Base-by-base conservation (phyloP, 1,140 invertebrate genomes). In the Diachasma alloeum region DNA sequence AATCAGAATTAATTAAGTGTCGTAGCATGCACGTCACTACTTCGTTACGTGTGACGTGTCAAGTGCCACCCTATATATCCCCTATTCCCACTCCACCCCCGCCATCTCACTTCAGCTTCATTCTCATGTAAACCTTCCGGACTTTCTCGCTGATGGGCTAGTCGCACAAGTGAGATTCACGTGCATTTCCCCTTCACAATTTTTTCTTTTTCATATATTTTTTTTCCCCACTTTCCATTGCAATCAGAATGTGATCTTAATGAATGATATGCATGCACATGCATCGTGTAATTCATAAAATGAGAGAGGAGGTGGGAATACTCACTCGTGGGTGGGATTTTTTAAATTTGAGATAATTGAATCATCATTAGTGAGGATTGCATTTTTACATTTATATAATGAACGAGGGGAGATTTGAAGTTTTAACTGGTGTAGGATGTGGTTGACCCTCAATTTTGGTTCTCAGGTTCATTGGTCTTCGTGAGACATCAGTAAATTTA, bases 1-100 rank as follows among this genome's bases (percentile, higher is more conserved):
- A 89, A 89, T 89, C 86, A 89, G 86, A 89, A 89, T 89, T 89
- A 88, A 89, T 89, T 87, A 88, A 89, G 85, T 89, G 82, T 85
- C 84, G 79, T 83, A 81, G 85, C 88, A 89, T 87, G 85, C 83
- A 84, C 85, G 86, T 89, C 86, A 87, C 86, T 88, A 88, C 86
- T 89, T 89, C 87, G 87, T 88, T 89, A 89, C 85, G 53, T 83
- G 86, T 88, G 86, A 86, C 85, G 87, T 86, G 86, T 89, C 87
- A 89, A 89, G 87, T 87, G 80, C 81, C 78, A 82, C 80, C 79
- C 80, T 82, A 72, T 77, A 67, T 80, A 13, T 31, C 31, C 31
- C 31, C 31, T 31, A 31, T 31, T 31, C 31, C 31, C 48, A 2
- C 48, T 3, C 48, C 81, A 83, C 79, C 48, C 4, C 2, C 15